These are phyloP conservation scores for Aeoliscus strigatus DNA, from an alignment of 2,797 vertebrate species.

Conservation along the genomic window DNA sequence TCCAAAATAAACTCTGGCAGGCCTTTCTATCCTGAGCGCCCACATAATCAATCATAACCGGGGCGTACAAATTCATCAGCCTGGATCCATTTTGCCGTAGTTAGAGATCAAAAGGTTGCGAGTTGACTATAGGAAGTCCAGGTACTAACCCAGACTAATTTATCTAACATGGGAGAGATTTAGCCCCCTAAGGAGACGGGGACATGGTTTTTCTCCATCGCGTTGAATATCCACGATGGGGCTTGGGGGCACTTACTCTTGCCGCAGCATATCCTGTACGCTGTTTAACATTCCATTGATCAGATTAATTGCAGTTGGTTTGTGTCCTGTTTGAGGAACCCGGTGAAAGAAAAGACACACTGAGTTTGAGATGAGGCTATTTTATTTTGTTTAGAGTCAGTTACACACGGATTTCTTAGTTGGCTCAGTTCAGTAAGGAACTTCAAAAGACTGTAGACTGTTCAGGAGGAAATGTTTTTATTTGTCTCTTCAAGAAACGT, in stretches of 20 bases:
- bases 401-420: no score
- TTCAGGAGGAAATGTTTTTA: no score
- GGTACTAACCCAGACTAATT: conserved; percentile 76
- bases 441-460: no score
- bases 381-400: no score
- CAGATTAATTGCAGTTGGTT: conserved; percentile 73
- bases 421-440: no score
- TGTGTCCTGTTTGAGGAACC: conserved; percentile 67
- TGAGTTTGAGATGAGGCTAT: no score
- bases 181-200: conserved; percentile 66
- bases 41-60: conserved; percentile 90
- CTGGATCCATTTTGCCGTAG: conserved; percentile 97
- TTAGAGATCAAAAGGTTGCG: conserved; percentile 90
- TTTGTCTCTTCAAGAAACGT: no score
- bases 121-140: conserved; percentile 76
- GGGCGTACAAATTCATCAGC: conserved; percentile 93
- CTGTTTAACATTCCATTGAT: conserved; percentile 74
- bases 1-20: conserved; percentile 64
- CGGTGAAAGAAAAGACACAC: conserved; percentile 39
- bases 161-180: conserved; percentile 73
- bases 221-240: conserved; percentile 66
- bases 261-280: conserved; percentile 68
- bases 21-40: conserved; percentile 76
- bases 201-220: conserved; percentile 76
- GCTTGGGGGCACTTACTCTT: conserved; percentile 66